These are phyloP conservation scores for Sorex araneus DNA, from an alignment of 2,113 vertebrate species.

Conservation along the genomic window DNA sequence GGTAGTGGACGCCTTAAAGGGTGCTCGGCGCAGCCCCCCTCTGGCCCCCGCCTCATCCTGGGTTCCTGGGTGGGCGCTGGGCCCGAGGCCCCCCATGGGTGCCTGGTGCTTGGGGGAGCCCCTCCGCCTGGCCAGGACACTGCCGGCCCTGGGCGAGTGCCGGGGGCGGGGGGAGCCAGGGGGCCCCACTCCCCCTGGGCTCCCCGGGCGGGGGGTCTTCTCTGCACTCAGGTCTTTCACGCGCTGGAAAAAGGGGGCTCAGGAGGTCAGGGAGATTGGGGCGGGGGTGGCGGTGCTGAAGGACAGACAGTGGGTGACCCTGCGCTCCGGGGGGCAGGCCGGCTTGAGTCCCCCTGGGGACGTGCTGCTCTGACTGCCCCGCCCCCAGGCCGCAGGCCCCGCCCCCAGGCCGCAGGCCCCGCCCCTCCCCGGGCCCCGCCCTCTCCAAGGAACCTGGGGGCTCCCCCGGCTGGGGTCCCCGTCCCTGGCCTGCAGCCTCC, in stretches of 20 bases:
- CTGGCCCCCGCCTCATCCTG: not conserved
- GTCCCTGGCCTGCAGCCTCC: not conserved
- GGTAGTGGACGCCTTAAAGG: not conserved
- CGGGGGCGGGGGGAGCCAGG: not conserved
- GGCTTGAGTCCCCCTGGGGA: not conserved
- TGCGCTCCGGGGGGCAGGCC: not conserved
- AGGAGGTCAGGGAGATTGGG: not conserved
- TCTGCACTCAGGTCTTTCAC: constrained; percentile 68
- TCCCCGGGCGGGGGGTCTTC: not conserved
- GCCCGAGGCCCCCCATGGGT: not conserved
- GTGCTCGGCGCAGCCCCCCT: not conserved
- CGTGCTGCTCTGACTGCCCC: not conserved
- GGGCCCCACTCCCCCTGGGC: not conserved
- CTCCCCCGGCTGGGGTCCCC: not conserved
- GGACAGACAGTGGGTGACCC: not conserved
- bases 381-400: not conserved
- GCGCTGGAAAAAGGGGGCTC: not conserved
- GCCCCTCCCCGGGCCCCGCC: fast-evolving
- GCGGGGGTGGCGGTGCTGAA: not conserved
- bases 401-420: not conserved
- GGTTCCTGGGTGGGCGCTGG: not conserved
- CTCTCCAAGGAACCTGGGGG: too few relatives aligned
- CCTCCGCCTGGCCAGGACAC: not conserved
- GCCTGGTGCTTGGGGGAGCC: not conserved
- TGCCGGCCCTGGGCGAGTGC: constrained; percentile 57